A percentile compares a stretch with the other conserved stretches of the same genome.
Evolutionary conservation across 2,797 vertebrate species (phyloP).

Genomic region (Adelosebastes latens): DNA sequence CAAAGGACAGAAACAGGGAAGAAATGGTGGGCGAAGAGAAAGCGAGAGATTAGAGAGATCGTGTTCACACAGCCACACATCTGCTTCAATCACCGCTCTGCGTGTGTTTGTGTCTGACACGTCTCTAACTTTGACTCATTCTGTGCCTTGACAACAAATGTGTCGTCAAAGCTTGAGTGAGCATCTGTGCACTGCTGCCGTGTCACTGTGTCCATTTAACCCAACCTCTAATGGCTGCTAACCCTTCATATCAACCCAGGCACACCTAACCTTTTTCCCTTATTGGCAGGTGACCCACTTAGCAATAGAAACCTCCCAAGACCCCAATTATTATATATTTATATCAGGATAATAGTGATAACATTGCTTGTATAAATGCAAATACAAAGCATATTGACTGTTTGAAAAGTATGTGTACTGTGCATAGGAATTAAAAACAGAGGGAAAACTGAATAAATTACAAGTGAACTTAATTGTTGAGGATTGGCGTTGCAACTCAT

Average conservation of each 20-base stretch:
- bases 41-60: conserved; percentile 40
- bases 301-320: neutral
- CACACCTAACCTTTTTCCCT: neutral
- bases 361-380: neutral
- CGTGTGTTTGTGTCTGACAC: conserved; percentile 2
- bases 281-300: neutral
- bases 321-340: neutral
- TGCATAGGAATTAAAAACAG: neutral
- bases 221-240: conserved; percentile 24
- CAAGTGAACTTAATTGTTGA: neutral
- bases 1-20: conserved; percentile 44
- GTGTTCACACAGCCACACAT: conserved; percentile 47
- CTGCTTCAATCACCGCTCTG: conserved; percentile 37
- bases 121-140: conserved; percentile 44
- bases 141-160: conserved; percentile 43
- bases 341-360: neutral
- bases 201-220: conserved; percentile 32
- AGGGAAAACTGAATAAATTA: neutral
- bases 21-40: conserved; percentile 28
- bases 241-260: conserved; percentile 28
- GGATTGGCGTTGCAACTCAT: neutral
- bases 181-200: conserved; percentile 22
- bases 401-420: neutral
- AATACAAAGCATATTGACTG: neutral
- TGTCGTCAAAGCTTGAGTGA: conserved; percentile 24